Evolutionary conservation across 2,888 invertebrate genomes (phyloP).

Genomic region (Pyrgus malvae): DNA sequence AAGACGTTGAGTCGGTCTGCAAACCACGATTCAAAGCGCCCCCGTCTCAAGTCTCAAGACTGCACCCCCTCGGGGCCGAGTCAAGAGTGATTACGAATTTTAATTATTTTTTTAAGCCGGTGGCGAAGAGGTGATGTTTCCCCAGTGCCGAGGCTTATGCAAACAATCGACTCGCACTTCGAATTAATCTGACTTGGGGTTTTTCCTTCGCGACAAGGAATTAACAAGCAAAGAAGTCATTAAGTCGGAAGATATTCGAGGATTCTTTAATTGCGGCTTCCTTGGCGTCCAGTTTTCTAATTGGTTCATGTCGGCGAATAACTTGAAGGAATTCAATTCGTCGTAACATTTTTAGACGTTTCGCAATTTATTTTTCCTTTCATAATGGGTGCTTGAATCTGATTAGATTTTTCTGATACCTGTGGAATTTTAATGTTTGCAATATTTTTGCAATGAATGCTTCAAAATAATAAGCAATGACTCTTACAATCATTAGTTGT

Average conservation of each 20-base stretch:
- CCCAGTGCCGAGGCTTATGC: constrained; percentile 76
- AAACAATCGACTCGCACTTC: constrained; percentile 82
- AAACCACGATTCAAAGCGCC: constrained; percentile 49
- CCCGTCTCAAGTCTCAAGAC: constrained; percentile 53
- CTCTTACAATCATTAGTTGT: too few relatives aligned
- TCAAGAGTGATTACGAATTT: constrained; percentile 82
- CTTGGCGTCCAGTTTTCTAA: constrained; percentile 73
- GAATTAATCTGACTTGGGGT: constrained; percentile 77
- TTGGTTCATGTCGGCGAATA: constrained; percentile 73
- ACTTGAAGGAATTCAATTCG: constrained; percentile 66
- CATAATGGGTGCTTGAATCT: constrained; percentile 28
- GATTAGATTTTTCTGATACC: constrained; percentile 10
- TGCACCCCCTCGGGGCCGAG: constrained; percentile 63
- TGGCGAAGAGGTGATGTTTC: constrained; percentile 80
- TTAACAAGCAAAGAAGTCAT: constrained; percentile 82
- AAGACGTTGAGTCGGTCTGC: constrained; percentile 37
- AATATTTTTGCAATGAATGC: too few relatives aligned
- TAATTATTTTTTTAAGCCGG: constrained; percentile 83
- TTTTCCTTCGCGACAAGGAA: constrained; percentile 79
- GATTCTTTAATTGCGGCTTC: constrained; percentile 79
- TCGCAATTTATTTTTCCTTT: constrained; percentile 35
- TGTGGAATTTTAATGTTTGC: not conserved
- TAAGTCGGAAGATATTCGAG: constrained; percentile 79
- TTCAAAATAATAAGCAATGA: too few relatives aligned
- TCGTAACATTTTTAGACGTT: constrained; percentile 43